Conservation (phyloP, 2,888 invertebrate species). For the Polymixis flavicincta region DNA sequence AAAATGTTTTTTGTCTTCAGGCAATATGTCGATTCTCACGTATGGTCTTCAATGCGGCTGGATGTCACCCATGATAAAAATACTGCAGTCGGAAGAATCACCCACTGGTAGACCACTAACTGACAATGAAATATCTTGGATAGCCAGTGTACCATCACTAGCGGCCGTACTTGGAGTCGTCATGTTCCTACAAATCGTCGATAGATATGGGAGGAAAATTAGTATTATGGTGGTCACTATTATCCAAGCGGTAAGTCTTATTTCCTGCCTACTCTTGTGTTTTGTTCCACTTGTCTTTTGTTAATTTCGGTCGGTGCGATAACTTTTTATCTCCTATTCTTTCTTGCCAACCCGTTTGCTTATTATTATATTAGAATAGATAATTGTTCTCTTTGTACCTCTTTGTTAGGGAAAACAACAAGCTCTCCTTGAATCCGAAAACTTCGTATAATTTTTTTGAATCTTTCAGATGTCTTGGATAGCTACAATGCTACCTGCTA, state of each 20-base stretch:
- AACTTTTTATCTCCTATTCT: neutral
- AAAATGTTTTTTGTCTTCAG: too few species aligned
- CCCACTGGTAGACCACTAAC: conserved; percentile 79
- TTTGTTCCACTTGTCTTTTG: neutral
- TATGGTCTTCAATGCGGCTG: conserved; percentile 85
- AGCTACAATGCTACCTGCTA: conserved; percentile 68
- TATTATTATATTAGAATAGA: too few species aligned
- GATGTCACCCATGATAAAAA: conserved; percentile 83
- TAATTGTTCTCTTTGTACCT: too few species aligned
- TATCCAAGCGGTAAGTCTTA: conserved; percentile 83
- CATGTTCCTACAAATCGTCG: conserved; percentile 79
- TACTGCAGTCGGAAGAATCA: conserved; percentile 77
- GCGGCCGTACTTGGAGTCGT: conserved; percentile 81
- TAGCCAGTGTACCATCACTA: conserved; percentile 85
- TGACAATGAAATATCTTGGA: conserved; percentile 80
- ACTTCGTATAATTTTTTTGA: neutral
- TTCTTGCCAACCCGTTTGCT: fast-evolving
- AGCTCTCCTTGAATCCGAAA: neutral
- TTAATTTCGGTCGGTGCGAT: neutral
- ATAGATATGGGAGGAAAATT: conserved; percentile 82
- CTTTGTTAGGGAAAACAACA: too few species aligned
- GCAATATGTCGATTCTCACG: conserved; percentile 65
- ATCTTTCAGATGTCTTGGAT: conserved; percentile 70
- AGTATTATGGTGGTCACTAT: conserved; percentile 82
- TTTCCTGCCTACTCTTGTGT: neutral